Base-by-base conservation (phyloP, 1,140 invertebrate species). In the Panonychus citri region DNA sequence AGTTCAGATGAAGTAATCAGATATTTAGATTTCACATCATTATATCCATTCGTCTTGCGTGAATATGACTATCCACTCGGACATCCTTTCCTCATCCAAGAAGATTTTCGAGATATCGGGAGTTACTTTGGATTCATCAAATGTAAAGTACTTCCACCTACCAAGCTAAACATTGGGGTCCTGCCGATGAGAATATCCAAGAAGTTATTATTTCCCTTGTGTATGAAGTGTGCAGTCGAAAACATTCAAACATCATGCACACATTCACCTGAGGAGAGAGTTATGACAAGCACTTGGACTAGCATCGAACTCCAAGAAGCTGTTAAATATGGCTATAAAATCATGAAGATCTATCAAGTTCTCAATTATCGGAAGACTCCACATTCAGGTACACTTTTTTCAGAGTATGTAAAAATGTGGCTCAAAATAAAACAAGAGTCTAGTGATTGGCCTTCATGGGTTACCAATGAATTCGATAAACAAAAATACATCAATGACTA, bases 261-360 rank as follows among this genome's bases (percentile, higher is more conserved):
- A 19, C 68, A 72, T 60, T 59, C 34, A 8, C 58, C 62, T 28
- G 59, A 63, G 8, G 61, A 70, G 50, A 56, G 68, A 28, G 26
- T 55, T 1, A 58, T 73, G 12, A 62, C 46, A 0, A 69, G 70
- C 43, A 69, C 66, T 2, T 72, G 67, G 65, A 64, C 66, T 0
- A 60, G 61, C 10, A 62, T 66, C 19, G 70, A 73, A 62, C 15
- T 72, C 5, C 26, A 54, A 28, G 64, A 66, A 56, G 69, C 71
- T 0, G 26, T 67, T 0, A 51, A 64, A 34, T 58, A 59, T 51
- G 68, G 66, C 1, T 71, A 72, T 49, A 58, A 57, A 55, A 61
- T 74, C 27, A 1, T 67, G 5, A 51, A 66, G 19, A 61, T 70
- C 21, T 62, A 59, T 40, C 67, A 72, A 61, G 63, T 71, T 17